Evolutionary conservation across 2,113 vertebrate species (phyloP), one percentile per base, ranked within the genome.

Genomic region (Tetrao urogallus): DNA sequence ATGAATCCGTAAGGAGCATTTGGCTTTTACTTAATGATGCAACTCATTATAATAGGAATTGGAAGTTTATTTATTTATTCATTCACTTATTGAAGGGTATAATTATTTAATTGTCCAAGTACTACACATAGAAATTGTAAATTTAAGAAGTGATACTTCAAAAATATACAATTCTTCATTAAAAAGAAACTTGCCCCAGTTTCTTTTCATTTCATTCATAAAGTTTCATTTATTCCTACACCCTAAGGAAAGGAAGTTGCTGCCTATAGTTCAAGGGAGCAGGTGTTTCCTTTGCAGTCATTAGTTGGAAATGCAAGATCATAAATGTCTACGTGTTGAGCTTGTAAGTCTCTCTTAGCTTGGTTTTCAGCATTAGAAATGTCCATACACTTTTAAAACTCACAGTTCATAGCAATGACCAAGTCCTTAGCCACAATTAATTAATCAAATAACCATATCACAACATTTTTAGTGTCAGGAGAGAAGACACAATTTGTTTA

Each of bases 51-150:
- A 81, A 56, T 54, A 89, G 71, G 24, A 87, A 52, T 64, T 74
- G 32, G 10, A 93, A 92, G 47, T 54, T 52, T 79, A 34, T 88
- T 95, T 96, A 90, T 94, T 72, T 21, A 63, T 94, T 87, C 32
- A 27, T n/a, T 86, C 94, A 78, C 27, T 84, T 84, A 86, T 61
- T 80, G 40, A 10, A 80, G 10, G 4, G 8, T 27, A 56, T 86
- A 19, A 43, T 94, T 86, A 89, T 52, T 88, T 80, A 76, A 89
- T 90, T 94, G 95, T 45, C 70, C 20, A 82, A 66, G 11, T 21
- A 16, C 36, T 1, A 0, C 40, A 45, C 12, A 64, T 19, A 11
- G 61, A 64, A 58, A 61, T 22, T 0, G 0, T 64, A 56, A 32
- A 10, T 42, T 38, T 86, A 13, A 3, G 42, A 38, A 71, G 43